These are phyloP conservation scores for Trematocara nigrifrons DNA, from an alignment of 2,113 vertebrate genomes.

Conservation along the genomic window DNA sequence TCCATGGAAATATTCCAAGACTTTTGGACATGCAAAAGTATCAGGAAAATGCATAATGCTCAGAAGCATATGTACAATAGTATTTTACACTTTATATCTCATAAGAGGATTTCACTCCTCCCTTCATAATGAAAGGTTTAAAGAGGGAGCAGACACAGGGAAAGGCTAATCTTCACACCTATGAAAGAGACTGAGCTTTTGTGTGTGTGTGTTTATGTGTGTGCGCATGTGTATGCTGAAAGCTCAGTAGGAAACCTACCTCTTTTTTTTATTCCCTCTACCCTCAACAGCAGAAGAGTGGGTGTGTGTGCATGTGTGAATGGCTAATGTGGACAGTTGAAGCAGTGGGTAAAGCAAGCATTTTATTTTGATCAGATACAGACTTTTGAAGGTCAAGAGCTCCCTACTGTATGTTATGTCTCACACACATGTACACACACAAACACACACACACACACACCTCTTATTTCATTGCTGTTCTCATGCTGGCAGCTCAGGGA, in stretches of 20 bases:
- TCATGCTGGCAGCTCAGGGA: conserved; percentile 54
- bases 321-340: background rate
- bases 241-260: conserved; percentile 31
- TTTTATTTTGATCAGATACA: conserved; percentile 64
- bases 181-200: conserved; percentile 51
- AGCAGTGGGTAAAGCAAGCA: conserved; percentile 39
- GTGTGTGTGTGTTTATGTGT: background rate
- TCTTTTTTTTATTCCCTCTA: conserved; percentile 31
- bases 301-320: background rate
- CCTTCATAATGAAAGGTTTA: conserved; percentile 42
- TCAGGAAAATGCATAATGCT: background rate
- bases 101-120: conserved; percentile 39
- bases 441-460: background rate
- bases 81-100: conserved; percentile 6
- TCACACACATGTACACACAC: background rate
- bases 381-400: conserved; percentile 69
- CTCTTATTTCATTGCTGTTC: conserved; percentile 25
- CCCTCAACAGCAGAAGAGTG: conserved; percentile 7
- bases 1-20: background rate
- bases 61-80: background rate
- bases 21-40: background rate
- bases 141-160: conserved; percentile 57
- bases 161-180: conserved; percentile 56
- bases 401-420: conserved; percentile 21
- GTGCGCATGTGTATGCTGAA: background rate